Base-by-base conservation (phyloP, 2,888 invertebrate species). In the Hedya salicella region DNA sequence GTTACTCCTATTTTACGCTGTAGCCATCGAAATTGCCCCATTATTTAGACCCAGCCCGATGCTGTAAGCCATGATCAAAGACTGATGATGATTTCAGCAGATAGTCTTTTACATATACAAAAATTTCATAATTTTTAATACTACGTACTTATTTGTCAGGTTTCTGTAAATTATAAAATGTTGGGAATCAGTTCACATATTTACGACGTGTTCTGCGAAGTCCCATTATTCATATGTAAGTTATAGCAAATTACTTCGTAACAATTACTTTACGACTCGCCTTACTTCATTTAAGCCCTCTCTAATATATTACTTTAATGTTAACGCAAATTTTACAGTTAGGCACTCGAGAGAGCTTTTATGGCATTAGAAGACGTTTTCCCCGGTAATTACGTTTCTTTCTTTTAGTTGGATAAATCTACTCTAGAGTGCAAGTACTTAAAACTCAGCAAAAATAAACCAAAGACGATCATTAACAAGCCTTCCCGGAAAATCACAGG, bases 231-330 rank as follows among this genome's bases (percentile, higher is more conserved):
- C 36, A 52, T 52, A 14, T 36, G 30, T 44, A 25, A 62, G 42
- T 62, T 46, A 46, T 5, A 46, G 36, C 21, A 30, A 42, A 53
- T 44, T 46, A 36, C 30, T 59, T 49, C 36, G 53, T 54, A 17
- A 54, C 62, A 54, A 62, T 53, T 16, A 46, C 16, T 46, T 62
- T 39, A 62, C 46, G 54, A 62, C 21, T 25, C 40, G 16, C 14
- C 19, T 57, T 25, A 57, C 32, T 46, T 46, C 30, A 40, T 40
- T 16, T 44, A 44, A 25, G 25, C 42, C 6, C 1, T 19, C 13
- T 32, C 32, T 57, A 44, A 42, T 13, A 44, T 30, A n/a, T n/a
- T n/a, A 57, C 32, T 57, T 46, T 46, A 44, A 46, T 19, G 46
- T 46, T 57, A 17, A 17, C 5, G 1, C 25, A 16, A 4, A 46